A percentile compares a stretch with the other conserved stretches of the same genome.
phyloP scores from a whole-genome alignment of 2,888 invertebrate genomes.

The Epinotia ramella region DNA sequence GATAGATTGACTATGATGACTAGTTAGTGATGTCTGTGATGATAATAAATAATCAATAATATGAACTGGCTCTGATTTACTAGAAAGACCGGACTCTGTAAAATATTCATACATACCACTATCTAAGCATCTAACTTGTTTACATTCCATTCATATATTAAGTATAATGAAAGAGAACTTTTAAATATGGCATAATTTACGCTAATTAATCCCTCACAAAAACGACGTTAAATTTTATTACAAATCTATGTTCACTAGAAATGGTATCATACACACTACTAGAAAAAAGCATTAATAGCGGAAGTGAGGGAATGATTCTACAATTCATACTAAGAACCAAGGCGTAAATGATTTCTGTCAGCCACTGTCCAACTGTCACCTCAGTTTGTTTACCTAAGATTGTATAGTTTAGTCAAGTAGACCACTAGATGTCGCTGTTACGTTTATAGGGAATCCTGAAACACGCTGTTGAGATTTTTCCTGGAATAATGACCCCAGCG shows the following conservation, averaged over 20 bases:
- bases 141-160: no score
- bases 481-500: no score
- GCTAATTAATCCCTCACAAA: background rate
- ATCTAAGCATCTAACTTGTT: no score
- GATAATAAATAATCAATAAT: background rate
- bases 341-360: conserved; percentile 26
- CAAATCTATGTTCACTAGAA: background rate
- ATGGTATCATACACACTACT: background rate
- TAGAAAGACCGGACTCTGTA: background rate
- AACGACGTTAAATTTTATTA: background rate
- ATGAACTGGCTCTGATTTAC: background rate
- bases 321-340: conserved; percentile 29
- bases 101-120: no score
- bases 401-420: no score
- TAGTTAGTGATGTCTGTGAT: background rate
- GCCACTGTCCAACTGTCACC: no score
- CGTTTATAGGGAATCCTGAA: no score
- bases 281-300: conserved; percentile 5
- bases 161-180: background rate
- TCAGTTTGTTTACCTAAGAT: no score
- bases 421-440: no score
- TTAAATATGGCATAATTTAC: background rate
- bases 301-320: conserved; percentile 11
- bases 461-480: no score
- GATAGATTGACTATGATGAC: background rate